phyloP scores from a whole-genome alignment of 2,888 invertebrate genomes.

The Diaperis boleti region DNA sequence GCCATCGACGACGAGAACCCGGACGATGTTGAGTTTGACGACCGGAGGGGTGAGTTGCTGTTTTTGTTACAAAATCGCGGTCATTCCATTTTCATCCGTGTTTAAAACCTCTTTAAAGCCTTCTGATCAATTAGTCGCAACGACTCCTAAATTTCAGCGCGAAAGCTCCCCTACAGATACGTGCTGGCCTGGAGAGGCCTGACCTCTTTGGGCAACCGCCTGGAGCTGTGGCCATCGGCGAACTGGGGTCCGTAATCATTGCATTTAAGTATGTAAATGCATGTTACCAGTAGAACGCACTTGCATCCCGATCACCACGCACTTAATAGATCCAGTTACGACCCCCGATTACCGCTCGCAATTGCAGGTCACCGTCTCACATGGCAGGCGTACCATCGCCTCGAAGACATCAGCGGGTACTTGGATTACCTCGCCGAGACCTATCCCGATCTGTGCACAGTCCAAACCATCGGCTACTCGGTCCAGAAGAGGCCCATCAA shows the following conservation, averaged over 20 bases:
- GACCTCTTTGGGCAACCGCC: slow-evolving; percentile 68
- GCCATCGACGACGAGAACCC: slow-evolving; percentile 87
- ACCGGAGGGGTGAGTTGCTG: slow-evolving; percentile 54
- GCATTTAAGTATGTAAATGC: slow-evolving; percentile 24
- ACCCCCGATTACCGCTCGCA: not conserved
- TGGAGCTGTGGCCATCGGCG: slow-evolving; percentile 73
- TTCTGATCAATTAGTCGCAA: no score
- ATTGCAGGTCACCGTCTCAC: slow-evolving; percentile 55
- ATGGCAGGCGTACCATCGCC: slow-evolving; percentile 82
- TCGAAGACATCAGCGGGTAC: slow-evolving; percentile 77
- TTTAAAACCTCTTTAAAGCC: no score
- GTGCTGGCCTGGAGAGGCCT: slow-evolving; percentile 54
- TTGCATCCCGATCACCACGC: no score
- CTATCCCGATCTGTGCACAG: slow-evolving; percentile 79
- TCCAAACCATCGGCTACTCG: slow-evolving; percentile 80
- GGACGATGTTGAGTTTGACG: slow-evolving; percentile 76
- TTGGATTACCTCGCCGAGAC: slow-evolving; percentile 78
- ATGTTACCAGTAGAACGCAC: slow-evolving; percentile 17
- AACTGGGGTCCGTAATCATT: slow-evolving; percentile 72
- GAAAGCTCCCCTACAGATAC: slow-evolving; percentile 44
- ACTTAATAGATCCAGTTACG: not conserved
- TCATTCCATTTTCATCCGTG: no score
- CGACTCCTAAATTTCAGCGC: slow-evolving; percentile 23
- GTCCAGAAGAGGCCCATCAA: slow-evolving; percentile 81
- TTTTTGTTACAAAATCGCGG: no score